Evolutionary conservation across 2,113 vertebrate genomes (phyloP).

Genomic region (Platysteira castanea): DNA sequence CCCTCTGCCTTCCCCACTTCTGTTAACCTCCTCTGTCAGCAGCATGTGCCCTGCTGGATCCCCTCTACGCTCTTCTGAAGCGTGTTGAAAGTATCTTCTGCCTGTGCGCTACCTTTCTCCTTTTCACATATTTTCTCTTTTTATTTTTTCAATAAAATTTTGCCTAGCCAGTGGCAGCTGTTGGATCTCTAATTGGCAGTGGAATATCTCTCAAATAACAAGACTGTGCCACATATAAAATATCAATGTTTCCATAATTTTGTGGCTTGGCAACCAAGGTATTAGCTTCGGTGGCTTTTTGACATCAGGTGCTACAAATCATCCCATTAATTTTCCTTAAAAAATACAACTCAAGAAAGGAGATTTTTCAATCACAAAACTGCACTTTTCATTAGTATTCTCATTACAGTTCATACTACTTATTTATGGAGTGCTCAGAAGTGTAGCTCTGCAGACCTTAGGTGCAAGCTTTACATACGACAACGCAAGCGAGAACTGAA

Average conservation of each 20-base stretch:
- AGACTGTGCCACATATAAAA: not conserved
- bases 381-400: constrained; percentile 33
- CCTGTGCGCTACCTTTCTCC: not conserved
- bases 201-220: not conserved
- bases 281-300: not conserved
- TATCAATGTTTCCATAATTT: not conserved
- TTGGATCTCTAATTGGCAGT: not conserved
- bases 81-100: not conserved
- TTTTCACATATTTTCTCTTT: not conserved
- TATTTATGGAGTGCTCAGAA: constrained; percentile 30
- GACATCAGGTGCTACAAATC: constrained; percentile 5
- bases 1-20: not conserved
- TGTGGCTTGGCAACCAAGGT: not conserved
- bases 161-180: not conserved
- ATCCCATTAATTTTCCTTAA: constrained; percentile 3
- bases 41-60: not conserved
- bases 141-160: not conserved
- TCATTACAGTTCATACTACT: constrained; percentile 15
- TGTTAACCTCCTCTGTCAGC: not conserved
- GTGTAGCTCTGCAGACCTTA: not conserved
- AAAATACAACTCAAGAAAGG: not conserved
- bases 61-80: not conserved
- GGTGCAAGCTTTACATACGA: not conserved
- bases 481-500: not conserved
- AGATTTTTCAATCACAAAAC: constrained; percentile 31